Evolutionary conservation across 2,797 vertebrate species (phyloP), one percentile per base, ranked within the genome.

Genomic region (Acanthopagrus latus): DNA sequence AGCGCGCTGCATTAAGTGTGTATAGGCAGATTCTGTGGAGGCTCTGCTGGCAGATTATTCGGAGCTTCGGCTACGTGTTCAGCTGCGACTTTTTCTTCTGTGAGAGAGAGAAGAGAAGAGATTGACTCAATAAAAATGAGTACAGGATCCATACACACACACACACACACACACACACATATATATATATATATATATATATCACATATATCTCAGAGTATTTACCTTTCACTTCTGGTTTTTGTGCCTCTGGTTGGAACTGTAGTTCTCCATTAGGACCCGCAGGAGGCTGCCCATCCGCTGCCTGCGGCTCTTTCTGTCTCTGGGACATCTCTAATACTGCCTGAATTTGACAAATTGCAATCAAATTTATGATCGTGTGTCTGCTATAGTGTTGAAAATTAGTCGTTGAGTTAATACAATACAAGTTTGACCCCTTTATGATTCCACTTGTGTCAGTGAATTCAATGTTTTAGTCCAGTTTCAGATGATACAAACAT

Each of bases 311-410:
- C 6, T 94, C 93, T 57, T 96, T 97, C 86, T 95, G 93, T 66
- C 95, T 95, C 86, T 97, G 96, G 12, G 97, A 96, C 96, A 97
- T 97, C 20, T 97, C 96, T 76, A 97, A 81, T 1, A 97, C 94
- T 0, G 96, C 97, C 97, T 98, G 66, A 1, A 33, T 75, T 23
- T 6, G 27, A 38, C 5, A 48, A 51, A 41, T 8, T 0, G 21
- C 12, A 57, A 25, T 2, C 72, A 9, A 33, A 4, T 23, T 38
- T 5, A 50, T 64, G 3, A n/a, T 3, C 17, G 25, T 10, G 16
- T 8, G 21, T 25, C 38, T 14, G n/a, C 7, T 27, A 13, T 13
- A 14, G 20, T 20, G 38, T 50, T 43, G 12, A 41, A 43, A 54
- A 41, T 3, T 25, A 11, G 1, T 6, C 6, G 2, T 2, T 29